Evolutionary conservation across 2,797 vertebrate genomes (phyloP).

Genomic region (Sebastes nivosus): DNA sequence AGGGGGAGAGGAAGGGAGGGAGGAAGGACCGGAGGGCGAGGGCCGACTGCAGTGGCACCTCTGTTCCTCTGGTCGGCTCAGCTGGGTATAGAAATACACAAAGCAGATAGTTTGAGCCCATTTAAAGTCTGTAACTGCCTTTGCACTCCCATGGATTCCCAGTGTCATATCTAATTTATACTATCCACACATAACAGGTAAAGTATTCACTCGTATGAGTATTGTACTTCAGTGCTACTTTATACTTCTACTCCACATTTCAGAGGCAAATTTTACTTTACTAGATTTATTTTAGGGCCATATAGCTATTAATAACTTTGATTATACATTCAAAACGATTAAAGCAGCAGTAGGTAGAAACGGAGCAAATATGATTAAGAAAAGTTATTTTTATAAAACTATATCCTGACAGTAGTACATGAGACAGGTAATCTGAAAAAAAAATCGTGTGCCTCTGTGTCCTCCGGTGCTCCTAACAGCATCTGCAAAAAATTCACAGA

Average conservation of each 20-base stretch:
- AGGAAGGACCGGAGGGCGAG: not conserved
- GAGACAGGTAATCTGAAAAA: too few species aligned
- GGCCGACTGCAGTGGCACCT: slow-evolving; percentile 36
- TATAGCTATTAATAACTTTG: too few species aligned
- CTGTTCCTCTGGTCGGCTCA: slow-evolving; percentile 24
- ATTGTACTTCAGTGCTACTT: not conserved
- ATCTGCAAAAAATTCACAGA: too few species aligned
- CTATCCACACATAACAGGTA: not conserved
- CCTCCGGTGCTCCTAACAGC: too few species aligned
- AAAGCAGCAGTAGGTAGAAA: too few species aligned
- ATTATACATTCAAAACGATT: too few species aligned
- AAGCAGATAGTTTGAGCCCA: not conserved
- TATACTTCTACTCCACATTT: not conserved
- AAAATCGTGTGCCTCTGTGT: too few species aligned
- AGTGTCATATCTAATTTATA: not conserved
- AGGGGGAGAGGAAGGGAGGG: slow-evolving; percentile 49
- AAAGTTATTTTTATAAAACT: too few species aligned
- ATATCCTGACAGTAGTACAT: too few species aligned
- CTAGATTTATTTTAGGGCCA: too few species aligned
- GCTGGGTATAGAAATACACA: not conserved
- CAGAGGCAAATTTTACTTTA: too few species aligned
- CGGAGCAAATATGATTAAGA: too few species aligned
- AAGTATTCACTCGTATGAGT: not conserved
- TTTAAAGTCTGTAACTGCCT: not conserved
- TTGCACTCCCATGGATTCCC: not conserved